Conservation (phyloP, 1,140 invertebrate species). For the Leptopilina boulardi region DNA sequence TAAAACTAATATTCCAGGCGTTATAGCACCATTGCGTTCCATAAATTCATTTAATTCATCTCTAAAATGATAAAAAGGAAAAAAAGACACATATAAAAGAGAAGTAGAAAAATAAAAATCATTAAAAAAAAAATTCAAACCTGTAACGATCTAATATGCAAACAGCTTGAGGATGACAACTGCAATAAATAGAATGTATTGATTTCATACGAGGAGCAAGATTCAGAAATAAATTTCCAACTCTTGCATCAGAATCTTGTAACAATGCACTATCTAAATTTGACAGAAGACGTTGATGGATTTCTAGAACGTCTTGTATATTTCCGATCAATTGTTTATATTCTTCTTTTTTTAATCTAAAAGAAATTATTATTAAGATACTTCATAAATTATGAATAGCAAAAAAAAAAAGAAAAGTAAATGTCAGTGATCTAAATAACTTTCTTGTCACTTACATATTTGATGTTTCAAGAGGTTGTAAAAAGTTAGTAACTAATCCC, state of each 20-base stretch:
- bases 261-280: conserved; percentile 86
- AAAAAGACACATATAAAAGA: background rate
- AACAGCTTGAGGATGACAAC: conserved; percentile 94
- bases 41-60: conserved; percentile 92
- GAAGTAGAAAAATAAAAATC: conserved; percentile 52
- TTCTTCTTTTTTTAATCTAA: conserved; percentile 89
- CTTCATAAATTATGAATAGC: conserved; percentile 14
- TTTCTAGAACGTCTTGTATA: conserved; percentile 89
- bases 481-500: conserved; percentile 88
- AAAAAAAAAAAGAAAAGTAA: too few relatives aligned
- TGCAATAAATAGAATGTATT: conserved; percentile 92
- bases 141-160: conserved; percentile 93
- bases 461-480: conserved; percentile 88
- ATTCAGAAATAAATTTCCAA: conserved; percentile 94
- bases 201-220: conserved; percentile 91
- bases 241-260: conserved; percentile 85
- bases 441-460: conserved; percentile 85
- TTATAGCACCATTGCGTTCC: conserved; percentile 88
- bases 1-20: conserved; percentile 90
- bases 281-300: conserved; percentile 86
- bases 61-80: conserved; percentile 75
- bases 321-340: conserved; percentile 92
- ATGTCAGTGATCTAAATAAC: too few relatives aligned
- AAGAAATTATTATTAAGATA: conserved; percentile 31
- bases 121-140: too few relatives aligned